Evolutionary conservation across 2,797 vertebrate species (phyloP).

Genomic region (Alfaro cultratus): DNA sequence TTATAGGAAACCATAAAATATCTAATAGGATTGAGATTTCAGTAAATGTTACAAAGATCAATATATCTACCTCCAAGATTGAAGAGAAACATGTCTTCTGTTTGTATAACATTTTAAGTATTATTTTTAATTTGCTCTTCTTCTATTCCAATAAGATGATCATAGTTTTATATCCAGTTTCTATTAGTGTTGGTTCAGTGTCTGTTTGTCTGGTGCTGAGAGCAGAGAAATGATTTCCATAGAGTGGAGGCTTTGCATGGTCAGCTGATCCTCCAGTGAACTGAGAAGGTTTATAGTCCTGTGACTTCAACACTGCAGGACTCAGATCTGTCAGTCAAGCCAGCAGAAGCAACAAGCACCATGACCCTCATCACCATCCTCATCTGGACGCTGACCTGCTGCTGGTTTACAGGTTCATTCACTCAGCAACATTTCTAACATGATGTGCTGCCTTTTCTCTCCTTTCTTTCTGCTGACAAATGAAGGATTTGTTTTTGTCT

Average conservation of each 20-base stretch:
- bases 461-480: conserved; percentile 19
- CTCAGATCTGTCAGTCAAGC: conserved; percentile 51
- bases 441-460: conserved; percentile 27
- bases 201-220: conserved; percentile 6
- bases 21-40: too few relatives aligned
- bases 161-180: conserved; percentile 7
- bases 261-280: conserved; percentile 58
- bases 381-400: conserved; percentile 60
- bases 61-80: too few relatives aligned
- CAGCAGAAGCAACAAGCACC: conserved; percentile 47
- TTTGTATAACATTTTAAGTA: too few relatives aligned
- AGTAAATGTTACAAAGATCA: too few relatives aligned
- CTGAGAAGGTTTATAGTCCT: conserved; percentile 60
- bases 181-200: conserved; percentile 7
- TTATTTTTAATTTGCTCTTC: neutral
- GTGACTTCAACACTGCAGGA: conserved; percentile 46
- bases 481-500: conserved; percentile 28
- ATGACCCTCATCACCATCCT: conserved; percentile 64
- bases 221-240: conserved; percentile 45
- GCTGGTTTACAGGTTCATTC: conserved; percentile 43
- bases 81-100: neutral
- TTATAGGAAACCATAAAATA: too few relatives aligned
- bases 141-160: conserved; percentile 7
- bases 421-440: conserved; percentile 23
- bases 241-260: conserved; percentile 57